Conservation (phyloP, 2,113 vertebrate genomes). For the Dolichallabes microphthalmus region DNA sequence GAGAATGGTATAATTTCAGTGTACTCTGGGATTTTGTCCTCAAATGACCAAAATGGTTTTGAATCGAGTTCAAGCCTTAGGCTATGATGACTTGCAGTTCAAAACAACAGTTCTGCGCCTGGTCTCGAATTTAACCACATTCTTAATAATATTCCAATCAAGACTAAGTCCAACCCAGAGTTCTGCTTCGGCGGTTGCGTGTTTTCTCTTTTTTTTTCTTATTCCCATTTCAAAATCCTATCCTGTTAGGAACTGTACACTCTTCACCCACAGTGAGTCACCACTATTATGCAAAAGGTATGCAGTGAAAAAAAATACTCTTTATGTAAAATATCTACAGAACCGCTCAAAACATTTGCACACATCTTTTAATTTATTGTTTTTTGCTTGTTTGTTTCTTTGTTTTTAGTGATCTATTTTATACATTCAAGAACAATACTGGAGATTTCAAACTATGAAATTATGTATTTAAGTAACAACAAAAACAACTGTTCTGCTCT, state of each 20-base stretch:
- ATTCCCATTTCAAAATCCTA: constrained; percentile 60
- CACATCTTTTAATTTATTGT: too few species aligned
- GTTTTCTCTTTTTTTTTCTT: constrained; percentile 39
- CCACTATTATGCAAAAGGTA: constrained; percentile 31
- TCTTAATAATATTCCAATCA: constrained; percentile 62
- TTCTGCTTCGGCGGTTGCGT: constrained; percentile 48
- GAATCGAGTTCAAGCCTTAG: constrained; percentile 30
- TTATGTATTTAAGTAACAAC: too few species aligned
- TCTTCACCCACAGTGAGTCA: constrained; percentile 27
- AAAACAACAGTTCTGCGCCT: constrained; percentile 66
- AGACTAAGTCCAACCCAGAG: constrained; percentile 53
- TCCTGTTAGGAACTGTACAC: constrained; percentile 45
- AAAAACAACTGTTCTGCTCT: too few species aligned
- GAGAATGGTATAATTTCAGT: constrained; percentile 58
- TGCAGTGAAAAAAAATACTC: constrained; percentile 15
- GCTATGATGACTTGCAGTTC: constrained; percentile 59
- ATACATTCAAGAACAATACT: too few species aligned
- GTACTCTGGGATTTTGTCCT: constrained; percentile 62
- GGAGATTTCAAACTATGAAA: too few species aligned
- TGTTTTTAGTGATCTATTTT: too few species aligned
- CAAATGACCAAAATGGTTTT: constrained; percentile 57
- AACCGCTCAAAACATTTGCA: too few species aligned
- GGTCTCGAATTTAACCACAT: constrained; percentile 60
- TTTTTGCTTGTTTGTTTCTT: too few species aligned
- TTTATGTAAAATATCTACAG: constrained; percentile 21